Evolutionary conservation across 2,888 invertebrate species (phyloP).

Genomic region (Leptura quadrifasciata): DNA sequence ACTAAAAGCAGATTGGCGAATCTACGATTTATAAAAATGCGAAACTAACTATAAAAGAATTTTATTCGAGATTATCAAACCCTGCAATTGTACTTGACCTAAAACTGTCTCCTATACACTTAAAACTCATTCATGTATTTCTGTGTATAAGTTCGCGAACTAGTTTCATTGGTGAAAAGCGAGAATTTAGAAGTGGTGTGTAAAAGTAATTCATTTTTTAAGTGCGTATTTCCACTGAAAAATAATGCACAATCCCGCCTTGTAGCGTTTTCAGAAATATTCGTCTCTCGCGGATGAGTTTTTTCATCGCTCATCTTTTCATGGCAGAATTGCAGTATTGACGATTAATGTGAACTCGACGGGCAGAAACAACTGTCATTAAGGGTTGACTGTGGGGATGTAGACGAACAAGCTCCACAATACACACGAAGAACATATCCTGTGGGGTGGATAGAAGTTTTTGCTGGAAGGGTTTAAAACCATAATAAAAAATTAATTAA

Average conservation of each 20-base stretch:
- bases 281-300: not conserved
- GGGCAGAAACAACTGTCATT: not conserved
- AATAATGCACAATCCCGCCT: not conserved
- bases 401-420: not conserved
- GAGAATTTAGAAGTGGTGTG: not conserved
- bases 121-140: not conserved
- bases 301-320: not conserved
- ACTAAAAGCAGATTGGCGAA: too few species aligned
- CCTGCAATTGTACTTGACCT: too few species aligned
- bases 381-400: not conserved
- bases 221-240: not conserved
- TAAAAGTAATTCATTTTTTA: not conserved
- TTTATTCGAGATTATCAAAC: too few species aligned
- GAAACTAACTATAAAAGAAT: too few species aligned
- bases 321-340: not conserved
- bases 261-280: not conserved
- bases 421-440: not conserved
- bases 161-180: not conserved
- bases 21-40: too few species aligned
- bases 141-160: not conserved
- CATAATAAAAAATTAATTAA: too few species aligned
- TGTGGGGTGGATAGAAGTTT: not conserved
- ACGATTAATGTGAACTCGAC: slow-evolving; percentile 10
- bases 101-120: not conserved
- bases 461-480: not conserved